These are phyloP conservation scores for Acinonyx jubatus DNA, from an alignment of 2,113 vertebrate species.

Conservation along the genomic window DNA sequence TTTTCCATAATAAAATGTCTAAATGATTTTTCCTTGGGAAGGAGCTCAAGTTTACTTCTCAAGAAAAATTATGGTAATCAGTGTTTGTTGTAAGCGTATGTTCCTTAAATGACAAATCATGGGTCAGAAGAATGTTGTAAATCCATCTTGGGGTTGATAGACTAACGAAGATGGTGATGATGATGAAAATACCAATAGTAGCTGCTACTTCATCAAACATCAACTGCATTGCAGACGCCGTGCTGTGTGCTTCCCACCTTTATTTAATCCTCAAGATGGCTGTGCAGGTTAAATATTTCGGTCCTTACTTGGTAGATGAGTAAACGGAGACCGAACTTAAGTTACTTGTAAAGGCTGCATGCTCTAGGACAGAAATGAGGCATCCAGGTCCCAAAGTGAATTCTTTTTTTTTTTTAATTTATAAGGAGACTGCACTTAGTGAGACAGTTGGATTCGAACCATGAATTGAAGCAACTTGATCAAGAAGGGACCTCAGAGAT, in stretches of 20 bases:
- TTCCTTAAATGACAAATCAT: not conserved
- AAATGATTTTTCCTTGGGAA: conserved; percentile 5
- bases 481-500: not conserved
- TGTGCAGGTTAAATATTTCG: not conserved
- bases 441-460: not conserved
- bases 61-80: not conserved
- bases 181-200: not conserved
- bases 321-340: conserved; percentile 35
- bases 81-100: not conserved
- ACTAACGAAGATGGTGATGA: not conserved
- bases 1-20: not conserved
- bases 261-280: not conserved
- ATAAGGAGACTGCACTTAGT: not conserved
- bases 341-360: not conserved
- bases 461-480: not conserved
- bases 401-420: not conserved
- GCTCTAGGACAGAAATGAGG: not conserved
- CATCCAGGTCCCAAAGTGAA: not conserved
- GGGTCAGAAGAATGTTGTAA: not conserved
- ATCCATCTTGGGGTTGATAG: not conserved
- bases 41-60: not conserved
- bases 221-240: not conserved
- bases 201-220: not conserved
- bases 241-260: not conserved
- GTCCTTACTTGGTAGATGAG: conserved; percentile 38